These are phyloP conservation scores for Schizaphis graminum DNA, from an alignment of 2,888 invertebrate species.

Conservation along the genomic window DNA sequence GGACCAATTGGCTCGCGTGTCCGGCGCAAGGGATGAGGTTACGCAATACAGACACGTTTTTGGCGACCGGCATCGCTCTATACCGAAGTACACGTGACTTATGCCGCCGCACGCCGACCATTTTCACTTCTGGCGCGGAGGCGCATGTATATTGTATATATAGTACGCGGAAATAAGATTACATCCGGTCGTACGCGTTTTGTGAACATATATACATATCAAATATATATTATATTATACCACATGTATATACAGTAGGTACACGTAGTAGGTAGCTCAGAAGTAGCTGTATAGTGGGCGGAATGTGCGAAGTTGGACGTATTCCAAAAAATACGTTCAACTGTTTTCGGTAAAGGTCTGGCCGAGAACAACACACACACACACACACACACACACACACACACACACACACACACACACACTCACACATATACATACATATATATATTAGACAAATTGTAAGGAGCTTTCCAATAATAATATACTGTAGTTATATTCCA, in stretches of 20 bases:
- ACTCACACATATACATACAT: not conserved
- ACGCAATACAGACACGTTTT: not conserved
- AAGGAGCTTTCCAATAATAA: not conserved
- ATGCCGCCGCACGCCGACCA: not conserved
- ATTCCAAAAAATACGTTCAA: conserved; percentile 19
- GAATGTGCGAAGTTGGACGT: not conserved
- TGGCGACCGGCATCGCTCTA: not conserved
- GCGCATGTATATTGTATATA: not conserved
- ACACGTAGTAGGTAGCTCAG: not conserved
- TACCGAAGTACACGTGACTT: not conserved
- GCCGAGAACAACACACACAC: not conserved
- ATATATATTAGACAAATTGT: not conserved
- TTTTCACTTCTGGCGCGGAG: not conserved
- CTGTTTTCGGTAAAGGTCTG: conserved; percentile 11
- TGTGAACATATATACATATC: not conserved
- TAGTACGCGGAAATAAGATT: conserved; percentile 9
- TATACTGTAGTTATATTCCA: not conserved
- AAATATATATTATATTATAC: not conserved
- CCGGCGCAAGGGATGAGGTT: not conserved
- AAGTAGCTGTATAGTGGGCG: not conserved
- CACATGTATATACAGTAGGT: not conserved
- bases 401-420: too few relatives aligned
- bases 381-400: too few relatives aligned
- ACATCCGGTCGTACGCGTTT: not conserved
- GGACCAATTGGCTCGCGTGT: not conserved